phyloP scores from a whole-genome alignment of 2,113 vertebrate genomes.

The Clinocottus analis region DNA sequence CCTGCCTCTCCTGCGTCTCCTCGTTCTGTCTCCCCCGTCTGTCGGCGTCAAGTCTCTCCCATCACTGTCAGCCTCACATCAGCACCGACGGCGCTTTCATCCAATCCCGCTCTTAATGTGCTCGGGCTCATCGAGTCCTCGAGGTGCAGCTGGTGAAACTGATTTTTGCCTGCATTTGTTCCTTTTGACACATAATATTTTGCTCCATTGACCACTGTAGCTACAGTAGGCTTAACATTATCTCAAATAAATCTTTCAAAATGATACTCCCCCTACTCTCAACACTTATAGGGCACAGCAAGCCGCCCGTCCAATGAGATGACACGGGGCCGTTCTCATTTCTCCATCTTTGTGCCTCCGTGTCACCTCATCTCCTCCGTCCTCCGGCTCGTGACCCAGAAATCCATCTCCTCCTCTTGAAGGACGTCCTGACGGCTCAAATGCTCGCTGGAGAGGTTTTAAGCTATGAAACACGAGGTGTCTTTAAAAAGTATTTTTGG shows the following conservation, averaged over 20 bases:
- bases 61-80: slow-evolving; percentile 73
- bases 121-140: slow-evolving; percentile 44
- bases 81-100: slow-evolving; percentile 68
- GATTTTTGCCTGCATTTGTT: slow-evolving; percentile 57
- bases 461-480: background rate
- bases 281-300: background rate
- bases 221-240: slow-evolving; percentile 26
- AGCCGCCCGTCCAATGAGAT: slow-evolving; percentile 1
- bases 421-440: background rate
- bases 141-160: slow-evolving; percentile 40
- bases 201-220: slow-evolving; percentile 51
- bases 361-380: background rate
- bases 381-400: background rate
- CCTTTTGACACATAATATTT: slow-evolving; percentile 62
- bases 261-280: background rate
- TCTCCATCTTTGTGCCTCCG: background rate
- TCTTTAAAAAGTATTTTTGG: background rate
- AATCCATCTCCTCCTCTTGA: background rate
- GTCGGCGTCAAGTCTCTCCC: slow-evolving; percentile 50
- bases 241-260: slow-evolving; percentile 38
- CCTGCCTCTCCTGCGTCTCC: slow-evolving; percentile 35
- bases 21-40: slow-evolving; percentile 36
- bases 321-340: background rate
- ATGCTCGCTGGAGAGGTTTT: background rate
- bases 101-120: slow-evolving; percentile 74